phyloP scores from a whole-genome alignment of 2,797 vertebrate genomes.

The Hyperoplus immaculatus region DNA sequence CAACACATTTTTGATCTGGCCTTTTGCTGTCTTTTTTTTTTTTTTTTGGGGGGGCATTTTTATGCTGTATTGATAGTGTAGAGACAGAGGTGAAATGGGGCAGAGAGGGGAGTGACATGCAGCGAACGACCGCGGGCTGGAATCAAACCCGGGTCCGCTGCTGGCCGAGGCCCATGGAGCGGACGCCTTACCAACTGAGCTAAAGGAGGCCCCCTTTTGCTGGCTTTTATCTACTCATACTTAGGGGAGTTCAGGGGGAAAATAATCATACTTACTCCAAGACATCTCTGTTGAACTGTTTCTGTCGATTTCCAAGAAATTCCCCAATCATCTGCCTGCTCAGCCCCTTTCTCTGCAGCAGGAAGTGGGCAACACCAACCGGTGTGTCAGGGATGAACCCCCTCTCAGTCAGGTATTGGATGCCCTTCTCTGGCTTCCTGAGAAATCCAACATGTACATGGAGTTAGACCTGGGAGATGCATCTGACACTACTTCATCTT shows the following conservation, averaged over 20 bases:
- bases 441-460: conserved; percentile 27
- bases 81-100: too few species aligned
- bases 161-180: background rate
- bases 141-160: too few species aligned
- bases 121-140: too few species aligned
- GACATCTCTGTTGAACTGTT: conserved; percentile 98
- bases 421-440: conserved; percentile 97
- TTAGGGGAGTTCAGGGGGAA: background rate
- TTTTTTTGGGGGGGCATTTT: too few species aligned
- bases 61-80: too few species aligned
- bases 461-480: background rate
- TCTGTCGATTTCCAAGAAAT: conserved; percentile 96
- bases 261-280: conserved; percentile 90
- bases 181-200: too few species aligned
- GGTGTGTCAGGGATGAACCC: conserved; percentile 97
- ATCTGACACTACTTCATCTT: background rate
- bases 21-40: too few species aligned
- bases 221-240: background rate
- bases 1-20: too few species aligned
- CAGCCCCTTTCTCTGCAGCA: conserved; percentile 96
- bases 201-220: background rate
- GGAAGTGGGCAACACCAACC: conserved; percentile 96
- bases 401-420: conserved; percentile 96
- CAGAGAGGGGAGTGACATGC: too few species aligned
- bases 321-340: conserved; percentile 99